Evolutionary conservation across 2,113 vertebrate species (phyloP).

Genomic region (human): DNA sequence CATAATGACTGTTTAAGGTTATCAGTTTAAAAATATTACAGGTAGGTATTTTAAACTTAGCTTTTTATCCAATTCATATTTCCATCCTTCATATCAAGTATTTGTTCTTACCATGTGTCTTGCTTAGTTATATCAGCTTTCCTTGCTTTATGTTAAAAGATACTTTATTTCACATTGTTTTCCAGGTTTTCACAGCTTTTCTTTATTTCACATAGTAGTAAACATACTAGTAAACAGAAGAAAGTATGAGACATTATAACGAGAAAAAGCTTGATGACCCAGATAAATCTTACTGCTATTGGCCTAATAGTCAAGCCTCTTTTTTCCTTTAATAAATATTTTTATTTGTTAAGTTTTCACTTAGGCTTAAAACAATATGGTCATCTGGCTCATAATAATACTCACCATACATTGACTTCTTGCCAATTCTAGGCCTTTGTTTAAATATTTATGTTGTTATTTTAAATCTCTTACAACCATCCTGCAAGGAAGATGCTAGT

Average conservation of each 20-base stretch:
- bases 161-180: constrained; percentile 25
- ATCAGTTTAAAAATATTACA: neutral
- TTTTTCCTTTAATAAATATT: neutral
- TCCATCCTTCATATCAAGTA: neutral
- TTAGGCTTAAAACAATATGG: neutral
- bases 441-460: neutral
- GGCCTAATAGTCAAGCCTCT: neutral
- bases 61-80: neutral
- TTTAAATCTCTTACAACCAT: neutral
- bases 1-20: neutral
- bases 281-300: neutral
- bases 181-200: neutral
- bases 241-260: neutral
- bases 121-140: neutral
- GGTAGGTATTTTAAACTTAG: neutral
- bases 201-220: neutral
- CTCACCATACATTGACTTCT: neutral
- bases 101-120: neutral
- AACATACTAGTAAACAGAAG: neutral
- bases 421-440: neutral
- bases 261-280: neutral
- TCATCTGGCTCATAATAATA: neutral
- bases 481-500: neutral
- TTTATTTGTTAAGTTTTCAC: neutral
- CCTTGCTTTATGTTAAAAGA: neutral